Conservation (phyloP, 2,888 invertebrate genomes). For the Phymatocera aterrima region DNA sequence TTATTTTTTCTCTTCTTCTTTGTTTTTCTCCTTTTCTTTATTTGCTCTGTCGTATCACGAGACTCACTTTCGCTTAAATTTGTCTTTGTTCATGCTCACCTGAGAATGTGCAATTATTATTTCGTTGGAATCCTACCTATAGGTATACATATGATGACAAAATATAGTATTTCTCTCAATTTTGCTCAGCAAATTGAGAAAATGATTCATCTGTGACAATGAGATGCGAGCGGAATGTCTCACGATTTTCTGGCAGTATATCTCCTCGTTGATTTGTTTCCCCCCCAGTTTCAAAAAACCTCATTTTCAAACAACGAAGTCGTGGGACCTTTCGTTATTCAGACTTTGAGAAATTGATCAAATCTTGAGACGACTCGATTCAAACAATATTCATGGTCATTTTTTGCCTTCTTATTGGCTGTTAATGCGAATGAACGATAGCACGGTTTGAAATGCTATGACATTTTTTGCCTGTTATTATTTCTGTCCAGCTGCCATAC, state of each 20-base stretch:
- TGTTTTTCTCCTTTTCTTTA: background rate
- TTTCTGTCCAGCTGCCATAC: background rate
- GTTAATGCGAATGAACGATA: background rate
- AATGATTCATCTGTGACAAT: slow-evolving; percentile 9
- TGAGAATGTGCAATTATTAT: slow-evolving; percentile 4
- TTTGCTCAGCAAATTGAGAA: slow-evolving; percentile 24
- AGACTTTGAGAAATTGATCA: slow-evolving; percentile 10
- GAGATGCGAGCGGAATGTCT: background rate
- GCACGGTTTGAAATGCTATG: background rate
- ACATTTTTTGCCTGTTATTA: background rate
- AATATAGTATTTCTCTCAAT: slow-evolving; percentile 21
- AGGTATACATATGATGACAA: background rate
- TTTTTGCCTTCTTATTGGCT: background rate
- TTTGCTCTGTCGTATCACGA: background rate
- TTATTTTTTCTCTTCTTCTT: background rate
- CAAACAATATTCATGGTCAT: slow-evolving; percentile 6
- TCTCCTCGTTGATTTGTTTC: slow-evolving; percentile 10
- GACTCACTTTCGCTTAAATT: slow-evolving; percentile 33
- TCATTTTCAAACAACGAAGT: slow-evolving; percentile 24
- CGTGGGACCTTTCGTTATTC: background rate
- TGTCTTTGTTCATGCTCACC: slow-evolving; percentile 36
- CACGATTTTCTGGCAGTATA: slow-evolving; percentile 21
- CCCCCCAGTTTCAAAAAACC: slow-evolving; percentile 31
- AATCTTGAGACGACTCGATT: background rate
- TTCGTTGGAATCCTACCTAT: slow-evolving; percentile 23